These are phyloP conservation scores for Rosalia funebris DNA, from an alignment of 2,888 invertebrate genomes.

Conservation along the genomic window DNA sequence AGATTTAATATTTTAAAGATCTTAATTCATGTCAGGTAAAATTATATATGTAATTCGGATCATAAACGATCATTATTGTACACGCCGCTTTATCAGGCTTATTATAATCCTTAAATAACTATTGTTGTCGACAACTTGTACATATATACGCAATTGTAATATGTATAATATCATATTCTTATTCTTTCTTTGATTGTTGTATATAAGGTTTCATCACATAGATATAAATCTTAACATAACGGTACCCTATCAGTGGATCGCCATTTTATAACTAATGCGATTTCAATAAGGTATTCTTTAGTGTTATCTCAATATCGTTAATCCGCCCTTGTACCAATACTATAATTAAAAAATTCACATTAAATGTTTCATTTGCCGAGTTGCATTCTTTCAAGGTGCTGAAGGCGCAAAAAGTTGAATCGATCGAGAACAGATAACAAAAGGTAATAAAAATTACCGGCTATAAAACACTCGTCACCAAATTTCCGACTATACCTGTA, in stretches of 20 bases:
- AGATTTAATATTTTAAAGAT: no score
- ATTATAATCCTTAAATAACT: no score
- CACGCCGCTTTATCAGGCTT: no score
- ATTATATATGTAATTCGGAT: no score
- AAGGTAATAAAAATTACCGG: conserved; percentile 7
- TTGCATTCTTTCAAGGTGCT: conserved; percentile 13
- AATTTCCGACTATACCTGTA: conserved; percentile 31
- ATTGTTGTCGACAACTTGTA: no score
- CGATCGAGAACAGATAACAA: conserved; percentile 31
- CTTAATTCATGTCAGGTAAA: no score
- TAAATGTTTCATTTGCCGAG: conserved; percentile 33
- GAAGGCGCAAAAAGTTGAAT: conserved; percentile 15
- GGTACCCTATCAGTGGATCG: neutral
- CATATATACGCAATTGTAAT: no score
- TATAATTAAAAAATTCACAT: conserved; percentile 43
- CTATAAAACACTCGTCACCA: conserved; percentile 40
- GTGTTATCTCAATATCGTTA: conserved; percentile 36
- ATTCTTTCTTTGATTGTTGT: no score
- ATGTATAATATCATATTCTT: no score
- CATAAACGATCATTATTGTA: no score
- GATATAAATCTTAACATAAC: no score
- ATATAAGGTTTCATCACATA: no score
- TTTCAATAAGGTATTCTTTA: conserved; percentile 37
- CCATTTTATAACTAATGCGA: neutral
- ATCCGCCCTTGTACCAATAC: conserved; percentile 45